Evolutionary conservation across 2,888 invertebrate species (phyloP), one percentile per base, ranked within the genome.

Genomic region (Idaea straminata): DNA sequence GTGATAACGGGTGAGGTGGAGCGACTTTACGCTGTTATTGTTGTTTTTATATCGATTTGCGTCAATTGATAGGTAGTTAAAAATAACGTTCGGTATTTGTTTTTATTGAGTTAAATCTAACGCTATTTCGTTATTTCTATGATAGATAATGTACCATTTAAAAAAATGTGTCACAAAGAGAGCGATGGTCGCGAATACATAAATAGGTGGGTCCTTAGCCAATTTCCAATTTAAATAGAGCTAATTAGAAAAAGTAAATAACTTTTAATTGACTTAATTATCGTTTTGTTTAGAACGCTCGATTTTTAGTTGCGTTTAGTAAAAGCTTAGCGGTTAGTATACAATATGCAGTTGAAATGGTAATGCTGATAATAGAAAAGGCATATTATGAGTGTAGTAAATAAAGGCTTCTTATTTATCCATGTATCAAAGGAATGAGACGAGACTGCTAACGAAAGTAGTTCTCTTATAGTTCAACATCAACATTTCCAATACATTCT

Each of bases 401-500:
- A 47, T n/a, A 47, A 47, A 47, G 7, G 5, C 5, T 47, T 47
- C 10, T 47, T 47, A 13, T 13, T 47, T 47, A 47, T 47, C 13
- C 10, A 47, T 47, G 47, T 13, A 47, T 47, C 47, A 10, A 47
- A 10, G 13, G 47, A 13, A 47, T 10, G 13, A 13, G 13, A 47
- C 13, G 13, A 47, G 47, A 47, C 47, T 47, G 47, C 47, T 47
- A 7, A 47, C 6, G 47, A 47, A 47, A 10, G 13, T 47, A 7
- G 13, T 47, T 47, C 7, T 10, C 6, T 10, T 38, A 38, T 10
- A 3, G 38, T 13, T 6, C 13, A 47, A 6, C 47, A 47, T 47
- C 47, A 47, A 47, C 47, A 47, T 47, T 47, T 47, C 47, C 47
- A 47, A 47, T 47, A 47, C 47, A 47, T 47, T 47, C 47, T 47